Percentiles rank a stretch among this genome's conserved stretches.
phyloP scores from a whole-genome alignment of 2,888 invertebrate genomes.

The Sarcophaga carnaria region DNA sequence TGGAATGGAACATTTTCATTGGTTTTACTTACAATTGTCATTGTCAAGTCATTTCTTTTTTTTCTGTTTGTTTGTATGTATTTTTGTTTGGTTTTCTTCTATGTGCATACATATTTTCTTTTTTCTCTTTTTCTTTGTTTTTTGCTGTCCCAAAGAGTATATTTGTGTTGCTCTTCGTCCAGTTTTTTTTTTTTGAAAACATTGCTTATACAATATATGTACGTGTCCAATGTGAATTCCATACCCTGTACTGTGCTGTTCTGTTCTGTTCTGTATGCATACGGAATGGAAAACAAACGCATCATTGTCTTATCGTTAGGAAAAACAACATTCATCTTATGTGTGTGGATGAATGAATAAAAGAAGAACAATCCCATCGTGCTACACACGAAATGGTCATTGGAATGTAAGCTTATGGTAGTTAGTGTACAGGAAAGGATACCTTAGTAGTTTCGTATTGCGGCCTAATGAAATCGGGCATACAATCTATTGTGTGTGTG shows the following conservation, averaged over 20 bases:
- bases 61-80: background rate
- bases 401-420: background rate
- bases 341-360: slow-evolving; percentile 21
- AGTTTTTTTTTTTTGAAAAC: background rate
- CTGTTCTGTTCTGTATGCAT: background rate
- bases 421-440: background rate
- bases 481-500: background rate
- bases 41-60: slow-evolving; percentile 21
- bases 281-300: slow-evolving; percentile 47
- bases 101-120: background rate
- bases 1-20: slow-evolving; percentile 19
- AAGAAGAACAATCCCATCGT: background rate
- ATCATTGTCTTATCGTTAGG: slow-evolving; percentile 50
- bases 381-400: background rate
- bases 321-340: slow-evolving; percentile 42
- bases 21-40: slow-evolving; percentile 37
- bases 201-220: background rate
- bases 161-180: background rate
- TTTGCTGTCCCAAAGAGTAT: background rate
- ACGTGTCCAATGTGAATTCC: background rate
- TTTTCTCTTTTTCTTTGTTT: background rate
- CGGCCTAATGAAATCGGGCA: slow-evolving; percentile 11
- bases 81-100: background rate
- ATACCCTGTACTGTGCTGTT: background rate
- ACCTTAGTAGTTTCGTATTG: background rate